Conservation (phyloP, 2,888 invertebrate genomes). For the Steromphala cineraria region DNA sequence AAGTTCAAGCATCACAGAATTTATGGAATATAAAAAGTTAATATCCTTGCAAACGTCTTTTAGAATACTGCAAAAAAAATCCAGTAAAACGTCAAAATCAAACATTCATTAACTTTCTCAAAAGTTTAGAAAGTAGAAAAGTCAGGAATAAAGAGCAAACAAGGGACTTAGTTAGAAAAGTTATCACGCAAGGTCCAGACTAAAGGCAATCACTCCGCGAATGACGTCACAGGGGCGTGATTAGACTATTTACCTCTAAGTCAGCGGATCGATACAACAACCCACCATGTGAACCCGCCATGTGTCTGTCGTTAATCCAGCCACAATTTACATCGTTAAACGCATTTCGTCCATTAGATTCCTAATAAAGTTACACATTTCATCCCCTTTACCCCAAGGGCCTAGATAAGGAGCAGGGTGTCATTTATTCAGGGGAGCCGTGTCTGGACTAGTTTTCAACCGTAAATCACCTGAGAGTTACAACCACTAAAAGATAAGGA, state of each 20-base stretch:
- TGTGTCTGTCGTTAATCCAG: background rate
- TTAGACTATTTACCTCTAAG: background rate
- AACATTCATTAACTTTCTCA: too few species aligned
- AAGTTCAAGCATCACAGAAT: too few species aligned
- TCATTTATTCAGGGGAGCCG: background rate
- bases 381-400: background rate
- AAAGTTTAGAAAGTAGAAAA: too few species aligned
- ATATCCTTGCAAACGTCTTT: too few species aligned
- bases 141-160: too few species aligned
- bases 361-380: constrained; percentile 2
- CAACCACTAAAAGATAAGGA: background rate
- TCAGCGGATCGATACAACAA: background rate
- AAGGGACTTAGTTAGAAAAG: too few species aligned
- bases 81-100: too few species aligned
- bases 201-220: background rate
- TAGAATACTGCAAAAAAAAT: too few species aligned
- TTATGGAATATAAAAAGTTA: too few species aligned
- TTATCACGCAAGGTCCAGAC: background rate
- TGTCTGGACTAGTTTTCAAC: background rate
- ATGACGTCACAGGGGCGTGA: background rate
- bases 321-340: constrained; percentile 2
- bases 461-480: background rate
- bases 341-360: background rate
- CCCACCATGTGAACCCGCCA: background rate
- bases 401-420: background rate